Percentiles rank a stretch among this genome's conserved stretches.
phyloP scores from a whole-genome alignment of 2,888 invertebrate genomes.

The Latrodectus elegans region DNA sequence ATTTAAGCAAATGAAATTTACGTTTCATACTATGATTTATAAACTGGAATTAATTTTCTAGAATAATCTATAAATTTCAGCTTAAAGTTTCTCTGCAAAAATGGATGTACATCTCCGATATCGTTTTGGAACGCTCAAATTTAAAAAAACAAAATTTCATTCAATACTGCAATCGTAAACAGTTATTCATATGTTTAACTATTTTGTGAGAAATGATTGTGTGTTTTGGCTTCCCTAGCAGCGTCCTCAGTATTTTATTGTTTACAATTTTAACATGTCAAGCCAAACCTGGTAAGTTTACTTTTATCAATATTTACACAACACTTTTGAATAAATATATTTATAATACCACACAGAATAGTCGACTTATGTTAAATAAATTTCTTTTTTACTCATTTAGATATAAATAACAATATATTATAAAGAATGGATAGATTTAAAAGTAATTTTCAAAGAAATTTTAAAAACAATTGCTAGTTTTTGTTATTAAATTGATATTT shows the following conservation, averaged over 20 bases:
- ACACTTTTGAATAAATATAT: background rate
- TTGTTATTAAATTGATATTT: no score
- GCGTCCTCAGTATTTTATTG: slow-evolving; percentile 56
- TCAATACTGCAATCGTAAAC: slow-evolving; percentile 15
- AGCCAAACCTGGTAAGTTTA: slow-evolving; percentile 58
- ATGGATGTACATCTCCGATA: background rate
- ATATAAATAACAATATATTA: no score
- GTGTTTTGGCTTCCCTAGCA: slow-evolving; percentile 56
- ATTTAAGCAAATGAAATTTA: no score
- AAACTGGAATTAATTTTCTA: no score
- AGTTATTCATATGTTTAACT: slow-evolving; percentile 54
- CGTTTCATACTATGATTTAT: no score
- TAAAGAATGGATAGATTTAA: no score
- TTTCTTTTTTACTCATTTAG: no score
- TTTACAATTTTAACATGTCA: slow-evolving; percentile 52
- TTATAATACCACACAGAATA: background rate
- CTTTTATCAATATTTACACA: background rate
- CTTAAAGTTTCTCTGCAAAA: background rate
- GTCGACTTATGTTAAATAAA: no score
- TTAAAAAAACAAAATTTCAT: slow-evolving; percentile 1
- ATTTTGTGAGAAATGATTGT: slow-evolving; percentile 61
- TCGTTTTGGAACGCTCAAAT: background rate
- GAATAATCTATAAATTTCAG: no score
- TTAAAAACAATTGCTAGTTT: no score
- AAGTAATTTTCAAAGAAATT: no score